A percentile compares a stretch with the other conserved stretches of the same genome.
Conservation (phyloP, 2,888 invertebrate species). For the Selenia dentaria region DNA sequence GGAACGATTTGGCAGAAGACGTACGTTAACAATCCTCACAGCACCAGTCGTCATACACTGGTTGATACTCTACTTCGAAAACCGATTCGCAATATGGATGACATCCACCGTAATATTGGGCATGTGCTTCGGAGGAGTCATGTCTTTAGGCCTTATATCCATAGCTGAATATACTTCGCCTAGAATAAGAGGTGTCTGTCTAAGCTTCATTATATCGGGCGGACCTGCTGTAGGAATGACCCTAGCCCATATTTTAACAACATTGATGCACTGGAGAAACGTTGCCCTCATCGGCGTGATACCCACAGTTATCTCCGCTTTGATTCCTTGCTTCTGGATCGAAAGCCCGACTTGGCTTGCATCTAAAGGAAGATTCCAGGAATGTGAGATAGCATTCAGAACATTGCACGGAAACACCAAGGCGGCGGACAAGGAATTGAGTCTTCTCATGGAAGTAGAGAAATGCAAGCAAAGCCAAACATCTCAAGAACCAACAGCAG, state of each 20-base stretch:
- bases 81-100: conserved; percentile 26
- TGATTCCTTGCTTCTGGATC: conserved; percentile 37
- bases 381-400: conserved; percentile 34
- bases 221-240: conserved; percentile 32
- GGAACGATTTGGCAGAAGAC: conserved; percentile 30
- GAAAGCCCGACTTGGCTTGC: conserved; percentile 46
- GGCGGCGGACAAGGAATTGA: conserved; percentile 31
- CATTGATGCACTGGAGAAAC: conserved; percentile 36
- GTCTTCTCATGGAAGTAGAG: conserved; percentile 30
- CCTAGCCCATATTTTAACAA: conserved; percentile 32
- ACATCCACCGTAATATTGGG: conserved; percentile 36
- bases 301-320: conserved; percentile 28
- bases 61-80: conserved; percentile 35
- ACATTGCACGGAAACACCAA: conserved; percentile 26
- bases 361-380: conserved; percentile 37
- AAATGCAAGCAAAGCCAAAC: conserved; percentile 14
- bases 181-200: conserved; percentile 31
- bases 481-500: neutral
- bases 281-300: conserved; percentile 35
- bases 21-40: conserved; percentile 24
- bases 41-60: conserved; percentile 31
- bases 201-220: conserved; percentile 26
- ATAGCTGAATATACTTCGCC: conserved; percentile 39
- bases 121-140: conserved; percentile 35
- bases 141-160: conserved; percentile 27